phyloP scores from a whole-genome alignment of 1,140 invertebrate species.

The Drosophila setifemur region DNA sequence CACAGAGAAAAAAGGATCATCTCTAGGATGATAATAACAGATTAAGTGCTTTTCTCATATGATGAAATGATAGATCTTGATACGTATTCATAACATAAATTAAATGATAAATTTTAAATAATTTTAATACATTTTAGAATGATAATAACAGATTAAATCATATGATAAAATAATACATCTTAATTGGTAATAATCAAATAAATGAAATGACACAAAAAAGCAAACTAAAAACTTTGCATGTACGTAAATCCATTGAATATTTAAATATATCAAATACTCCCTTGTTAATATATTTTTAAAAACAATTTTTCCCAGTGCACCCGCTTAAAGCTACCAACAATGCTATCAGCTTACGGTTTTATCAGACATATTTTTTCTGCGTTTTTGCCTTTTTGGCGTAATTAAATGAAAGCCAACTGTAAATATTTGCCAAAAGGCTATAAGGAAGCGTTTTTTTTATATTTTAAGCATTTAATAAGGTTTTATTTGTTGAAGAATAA shows the following conservation, averaged over 20 bases:
- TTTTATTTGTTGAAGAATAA: conserved; percentile 3
- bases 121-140: too few relatives aligned
- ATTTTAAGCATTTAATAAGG: conserved; percentile 49
- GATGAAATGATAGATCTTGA: too few relatives aligned
- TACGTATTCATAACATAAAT: too few relatives aligned
- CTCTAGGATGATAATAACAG: too few relatives aligned
- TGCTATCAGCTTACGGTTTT: conserved; percentile 51
- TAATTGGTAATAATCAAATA: too few relatives aligned
- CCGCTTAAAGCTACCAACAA: conserved; percentile 1
- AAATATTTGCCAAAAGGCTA: conserved; percentile 78
- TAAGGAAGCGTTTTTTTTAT: conserved; percentile 75
- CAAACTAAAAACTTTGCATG: too few relatives aligned
- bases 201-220: too few relatives aligned
- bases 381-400: conserved; percentile 35
- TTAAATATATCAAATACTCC: neutral
- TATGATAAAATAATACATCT: too few relatives aligned
- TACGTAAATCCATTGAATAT: too few relatives aligned
- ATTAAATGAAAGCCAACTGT: conserved; percentile 72
- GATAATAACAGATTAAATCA: too few relatives aligned
- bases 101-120: too few relatives aligned
- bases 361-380: conserved; percentile 28
- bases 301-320: neutral
- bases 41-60: too few relatives aligned
- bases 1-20: neutral
- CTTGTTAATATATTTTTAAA: neutral